Evolutionary conservation across 2,113 vertebrate species (phyloP).

Genomic region (Pagrus major): DNA sequence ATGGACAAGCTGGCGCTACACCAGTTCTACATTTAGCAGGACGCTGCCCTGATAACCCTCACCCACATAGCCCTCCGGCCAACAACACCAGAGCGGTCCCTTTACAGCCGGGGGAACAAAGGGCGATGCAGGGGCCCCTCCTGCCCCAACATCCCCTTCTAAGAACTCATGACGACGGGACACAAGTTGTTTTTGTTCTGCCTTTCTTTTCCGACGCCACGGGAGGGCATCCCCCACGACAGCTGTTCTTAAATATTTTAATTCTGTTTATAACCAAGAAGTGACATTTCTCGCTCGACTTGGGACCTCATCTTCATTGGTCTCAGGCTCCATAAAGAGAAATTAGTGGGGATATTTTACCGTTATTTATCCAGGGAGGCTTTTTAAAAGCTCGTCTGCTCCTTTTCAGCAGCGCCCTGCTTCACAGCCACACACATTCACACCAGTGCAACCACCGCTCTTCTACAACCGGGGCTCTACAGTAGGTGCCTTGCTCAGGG

Average conservation of each 20-base stretch:
- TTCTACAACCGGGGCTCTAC: slow-evolving; percentile 36
- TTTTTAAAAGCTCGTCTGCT: slow-evolving; percentile 22
- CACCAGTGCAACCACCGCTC: slow-evolving; percentile 3
- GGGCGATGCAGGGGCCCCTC: slow-evolving; percentile 36
- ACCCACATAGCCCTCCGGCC: slow-evolving; percentile 48
- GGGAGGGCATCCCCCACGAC: slow-evolving; percentile 11
- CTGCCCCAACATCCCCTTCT: slow-evolving; percentile 35
- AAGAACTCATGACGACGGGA: slow-evolving; percentile 61
- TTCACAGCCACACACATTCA: slow-evolving; percentile 12
- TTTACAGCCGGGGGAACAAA: slow-evolving; percentile 48
- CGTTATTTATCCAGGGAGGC: slow-evolving; percentile 61
- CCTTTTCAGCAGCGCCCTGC: slow-evolving; percentile 19
- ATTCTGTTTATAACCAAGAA: slow-evolving; percentile 51
- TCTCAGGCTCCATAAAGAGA: slow-evolving; percentile 39
- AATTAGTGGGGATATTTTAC: slow-evolving; percentile 28
- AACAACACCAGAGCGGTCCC: slow-evolving; percentile 57
- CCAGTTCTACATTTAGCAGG: slow-evolving; percentile 97
- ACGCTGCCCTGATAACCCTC: slow-evolving; percentile 36
- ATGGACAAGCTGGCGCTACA: slow-evolving; percentile 97
- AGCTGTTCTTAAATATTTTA: slow-evolving; percentile 49
- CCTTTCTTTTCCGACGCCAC: slow-evolving; percentile 50
- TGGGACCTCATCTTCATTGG: slow-evolving; percentile 46
- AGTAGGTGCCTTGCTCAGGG: slow-evolving; percentile 77
- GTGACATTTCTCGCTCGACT: slow-evolving; percentile 42
- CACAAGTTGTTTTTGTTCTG: slow-evolving; percentile 67